Conservation (phyloP, 2,113 vertebrate species). For the Hippopotamus amphibius region DNA sequence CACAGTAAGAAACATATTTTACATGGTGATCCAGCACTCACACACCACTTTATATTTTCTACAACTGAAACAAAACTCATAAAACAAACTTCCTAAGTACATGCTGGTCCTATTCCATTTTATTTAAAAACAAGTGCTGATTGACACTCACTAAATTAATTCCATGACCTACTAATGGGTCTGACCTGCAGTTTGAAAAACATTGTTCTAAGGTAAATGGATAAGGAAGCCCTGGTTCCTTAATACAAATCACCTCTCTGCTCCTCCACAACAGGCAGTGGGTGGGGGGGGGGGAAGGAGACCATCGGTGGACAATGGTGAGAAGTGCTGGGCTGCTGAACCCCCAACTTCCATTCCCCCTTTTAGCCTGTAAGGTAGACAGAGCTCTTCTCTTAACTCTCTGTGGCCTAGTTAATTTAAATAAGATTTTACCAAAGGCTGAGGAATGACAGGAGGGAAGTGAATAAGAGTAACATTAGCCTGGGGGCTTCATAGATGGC, state of each 20-base stretch:
- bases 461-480: not conserved
- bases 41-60: not conserved
- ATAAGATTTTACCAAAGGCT: conserved; percentile 24
- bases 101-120: not conserved
- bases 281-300: not conserved
- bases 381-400: not conserved
- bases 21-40: not conserved
- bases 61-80: not conserved
- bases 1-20: conserved; percentile 7
- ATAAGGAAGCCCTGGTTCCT: not conserved
- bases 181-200: not conserved
- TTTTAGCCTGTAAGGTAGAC: not conserved
- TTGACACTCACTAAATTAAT: not conserved
- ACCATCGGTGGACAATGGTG: too few relatives aligned
- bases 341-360: too few relatives aligned
- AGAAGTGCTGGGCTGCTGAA: not conserved
- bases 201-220: not conserved
- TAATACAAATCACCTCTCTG: not conserved
- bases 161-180: not conserved
- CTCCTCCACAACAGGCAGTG: not conserved
- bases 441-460: not conserved
- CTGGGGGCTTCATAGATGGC: too few relatives aligned
- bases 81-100: not conserved
- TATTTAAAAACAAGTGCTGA: conserved; percentile 21
- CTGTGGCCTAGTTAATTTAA: conserved; percentile 34